Evolutionary conservation across 1,140 invertebrate species (phyloP).

Genomic region (Trachymyrmex cornetzi): DNA sequence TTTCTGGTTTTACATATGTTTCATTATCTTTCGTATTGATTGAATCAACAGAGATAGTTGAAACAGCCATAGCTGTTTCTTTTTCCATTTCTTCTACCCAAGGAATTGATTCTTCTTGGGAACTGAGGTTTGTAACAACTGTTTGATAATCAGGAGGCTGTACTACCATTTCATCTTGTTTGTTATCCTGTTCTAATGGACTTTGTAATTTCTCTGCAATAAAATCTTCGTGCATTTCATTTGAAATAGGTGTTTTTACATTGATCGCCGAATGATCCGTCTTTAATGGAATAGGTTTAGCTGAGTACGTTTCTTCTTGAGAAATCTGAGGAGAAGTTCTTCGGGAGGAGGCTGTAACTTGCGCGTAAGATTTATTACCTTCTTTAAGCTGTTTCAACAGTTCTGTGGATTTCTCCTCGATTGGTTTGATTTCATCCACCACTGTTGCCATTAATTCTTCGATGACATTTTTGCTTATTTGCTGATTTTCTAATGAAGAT

Average conservation of each 20-base stretch:
- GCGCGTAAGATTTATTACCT: constrained; percentile 88
- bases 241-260: not conserved
- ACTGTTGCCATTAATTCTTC: not conserved
- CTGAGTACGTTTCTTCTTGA: constrained; percentile 58
- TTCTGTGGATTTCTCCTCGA: constrained; percentile 39
- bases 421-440: constrained; percentile 20
- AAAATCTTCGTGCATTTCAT: not conserved
- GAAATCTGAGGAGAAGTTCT: constrained; percentile 61
- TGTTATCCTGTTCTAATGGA: not conserved
- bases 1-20: constrained; percentile 38
- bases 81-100: constrained; percentile 68
- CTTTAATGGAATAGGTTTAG: constrained; percentile 65
- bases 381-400: constrained; percentile 60
- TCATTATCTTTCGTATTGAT: not conserved
- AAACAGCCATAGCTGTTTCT: not conserved
- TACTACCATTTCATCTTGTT: not conserved
- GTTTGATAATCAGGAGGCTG: not conserved
- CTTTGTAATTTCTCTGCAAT: not conserved
- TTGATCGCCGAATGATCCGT: not conserved
- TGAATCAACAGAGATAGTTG: not conserved
- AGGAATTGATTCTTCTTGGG: constrained; percentile 27
- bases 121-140: not conserved
- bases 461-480: not conserved
- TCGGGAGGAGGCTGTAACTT: constrained; percentile 86
- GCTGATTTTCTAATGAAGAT: not conserved